Base-by-base conservation (phyloP, 2,797 vertebrate genomes). In the Psittacula echo region DNA sequence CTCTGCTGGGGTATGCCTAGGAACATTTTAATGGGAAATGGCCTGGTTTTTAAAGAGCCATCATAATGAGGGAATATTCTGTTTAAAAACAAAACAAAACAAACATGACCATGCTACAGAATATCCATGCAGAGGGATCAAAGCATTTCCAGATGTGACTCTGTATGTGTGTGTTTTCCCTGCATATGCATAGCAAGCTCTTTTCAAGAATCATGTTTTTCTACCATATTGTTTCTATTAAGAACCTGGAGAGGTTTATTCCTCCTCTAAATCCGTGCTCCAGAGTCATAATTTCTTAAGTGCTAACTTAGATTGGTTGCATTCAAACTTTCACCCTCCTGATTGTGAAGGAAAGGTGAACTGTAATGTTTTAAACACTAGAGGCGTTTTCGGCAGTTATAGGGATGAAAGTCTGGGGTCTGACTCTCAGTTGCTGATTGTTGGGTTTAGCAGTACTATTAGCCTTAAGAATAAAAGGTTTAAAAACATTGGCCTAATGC, bases 281-380 rank as follows among this genome's bases (percentile, higher is more conserved):
- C 80, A 45, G 39, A 80, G 29, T 34, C 3, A 26, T 60, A 47
- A 72, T 72, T 81, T 89, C 7, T 0, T 23, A 74, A 74, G 13
- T 85, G 39, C 56, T 82, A 62, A 56, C 16, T 70, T 56, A 30
- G 2, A 71, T 72, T 24, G 27, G 14, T 85, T 77, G 79, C 17
- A 23, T 48, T 73, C 74, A n/a, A 50, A 34, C 21, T 45, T 76
- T 64, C 53, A 3, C 15, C 54, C 20, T 77, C 11, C 12, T 54
- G 20, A 65, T 65, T 65, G 56, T 75, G 41, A 94, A 86, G 37
- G 44, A 73, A 81, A 91, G 34, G 41, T 68, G 54, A 86, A 72
- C 23, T 64, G 9, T 37, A 37, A 60, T 39, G 17, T 81, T 87
- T 71, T 41, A 90, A 81, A 79, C 32, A 30, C 7, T 12, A 34